These are phyloP conservation scores for Lamellibrachia satsuma DNA, from an alignment of 2,888 invertebrate genomes.

Conservation along the genomic window DNA sequence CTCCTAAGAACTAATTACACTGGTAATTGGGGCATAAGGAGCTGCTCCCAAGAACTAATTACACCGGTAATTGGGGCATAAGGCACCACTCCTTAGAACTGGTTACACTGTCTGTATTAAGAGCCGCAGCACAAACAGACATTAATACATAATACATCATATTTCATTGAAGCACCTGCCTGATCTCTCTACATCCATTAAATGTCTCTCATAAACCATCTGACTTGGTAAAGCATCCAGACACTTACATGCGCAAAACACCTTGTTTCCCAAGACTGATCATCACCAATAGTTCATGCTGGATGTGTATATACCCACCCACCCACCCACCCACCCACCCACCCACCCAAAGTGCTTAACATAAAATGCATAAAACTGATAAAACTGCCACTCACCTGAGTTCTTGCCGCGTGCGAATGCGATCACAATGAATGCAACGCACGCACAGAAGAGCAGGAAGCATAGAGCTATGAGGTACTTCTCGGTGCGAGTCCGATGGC, in stretches of 20 bases:
- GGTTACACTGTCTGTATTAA: background rate
- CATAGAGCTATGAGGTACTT: constrained; percentile 45
- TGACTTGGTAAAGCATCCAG: background rate
- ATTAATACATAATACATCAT: background rate
- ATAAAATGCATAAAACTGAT: too few species aligned
- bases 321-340: too few species aligned
- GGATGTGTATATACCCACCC: too few species aligned
- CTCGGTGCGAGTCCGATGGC: background rate
- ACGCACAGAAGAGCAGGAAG: constrained; percentile 47
- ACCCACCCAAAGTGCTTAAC: too few species aligned
- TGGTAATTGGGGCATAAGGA: too few species aligned
- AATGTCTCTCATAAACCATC: background rate
- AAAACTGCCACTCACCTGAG: background rate
- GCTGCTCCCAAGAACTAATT: background rate
- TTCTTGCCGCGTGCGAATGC: constrained; percentile 42
- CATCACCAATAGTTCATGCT: too few species aligned
- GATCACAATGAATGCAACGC: constrained; percentile 49
- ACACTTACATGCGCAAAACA: too few species aligned
- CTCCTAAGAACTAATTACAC: too few species aligned
- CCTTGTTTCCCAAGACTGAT: too few species aligned
- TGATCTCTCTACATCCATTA: background rate
- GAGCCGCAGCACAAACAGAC: background rate
- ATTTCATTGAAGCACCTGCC: background rate
- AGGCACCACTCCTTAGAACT: background rate
- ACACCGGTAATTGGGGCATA: background rate